Evolutionary conservation across 2,888 invertebrate species (phyloP).

Genomic region (Lasioglossum morio): DNA sequence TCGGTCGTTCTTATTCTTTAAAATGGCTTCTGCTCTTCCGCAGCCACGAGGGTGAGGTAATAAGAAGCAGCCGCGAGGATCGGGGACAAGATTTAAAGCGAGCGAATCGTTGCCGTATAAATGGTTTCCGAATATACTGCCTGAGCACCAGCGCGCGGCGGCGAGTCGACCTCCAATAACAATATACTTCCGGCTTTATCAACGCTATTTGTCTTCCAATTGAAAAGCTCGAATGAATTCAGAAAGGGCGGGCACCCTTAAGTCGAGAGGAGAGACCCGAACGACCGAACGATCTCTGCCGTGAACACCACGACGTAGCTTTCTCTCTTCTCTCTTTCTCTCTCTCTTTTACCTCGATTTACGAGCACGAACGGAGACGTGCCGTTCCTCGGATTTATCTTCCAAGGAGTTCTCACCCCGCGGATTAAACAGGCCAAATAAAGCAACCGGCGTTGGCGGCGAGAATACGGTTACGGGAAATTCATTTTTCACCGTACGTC

Average conservation of each 20-base stretch:
- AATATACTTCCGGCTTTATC: constrained; percentile 53
- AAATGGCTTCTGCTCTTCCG: constrained; percentile 30
- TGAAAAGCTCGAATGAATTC: constrained; percentile 56
- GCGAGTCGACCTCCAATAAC: constrained; percentile 33
- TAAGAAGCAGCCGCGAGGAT: constrained; percentile 54
- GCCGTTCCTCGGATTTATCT: constrained; percentile 54
- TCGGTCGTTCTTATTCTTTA: constrained; percentile 55
- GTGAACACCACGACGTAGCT: background rate
- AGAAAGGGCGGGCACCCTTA: constrained; percentile 45
- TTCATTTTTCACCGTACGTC: constrained; percentile 50
- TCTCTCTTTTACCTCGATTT: constrained; percentile 36
- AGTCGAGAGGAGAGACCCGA: background rate
- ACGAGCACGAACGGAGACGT: constrained; percentile 26
- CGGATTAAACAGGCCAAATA: constrained; percentile 58
- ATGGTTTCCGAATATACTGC: constrained; percentile 60
- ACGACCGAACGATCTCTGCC: constrained; percentile 29
- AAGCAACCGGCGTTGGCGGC: constrained; percentile 22
- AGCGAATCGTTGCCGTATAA: constrained; percentile 65
- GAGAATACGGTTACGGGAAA: constrained; percentile 48
- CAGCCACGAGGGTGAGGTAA: constrained; percentile 31
- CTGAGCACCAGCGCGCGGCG: constrained; percentile 13
- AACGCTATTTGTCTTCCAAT: constrained; percentile 59
- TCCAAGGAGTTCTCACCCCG: constrained; percentile 18
- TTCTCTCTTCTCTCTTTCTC: background rate
- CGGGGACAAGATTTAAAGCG: constrained; percentile 64